These are phyloP conservation scores for Dysmachus trigonus DNA, from an alignment of 2,888 invertebrate genomes.

Conservation along the genomic window DNA sequence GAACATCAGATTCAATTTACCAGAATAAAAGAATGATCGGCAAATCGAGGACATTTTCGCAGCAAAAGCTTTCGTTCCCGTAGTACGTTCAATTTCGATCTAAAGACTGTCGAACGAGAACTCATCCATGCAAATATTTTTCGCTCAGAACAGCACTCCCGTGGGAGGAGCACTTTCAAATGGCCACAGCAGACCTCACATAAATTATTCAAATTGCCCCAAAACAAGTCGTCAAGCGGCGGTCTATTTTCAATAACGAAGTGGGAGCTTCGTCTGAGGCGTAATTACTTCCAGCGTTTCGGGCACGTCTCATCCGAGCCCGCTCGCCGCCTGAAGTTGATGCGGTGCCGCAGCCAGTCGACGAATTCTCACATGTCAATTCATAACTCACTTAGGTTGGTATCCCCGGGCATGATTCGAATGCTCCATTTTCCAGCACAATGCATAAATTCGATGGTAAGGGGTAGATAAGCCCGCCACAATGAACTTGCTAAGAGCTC, in stretches of 20 bases:
- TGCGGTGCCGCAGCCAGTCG: background rate
- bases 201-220: background rate
- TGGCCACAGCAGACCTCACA: background rate
- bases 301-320: constrained; percentile 41
- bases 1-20: constrained; percentile 49
- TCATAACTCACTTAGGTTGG: constrained; percentile 44
- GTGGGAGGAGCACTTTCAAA: background rate
- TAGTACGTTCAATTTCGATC: no score
- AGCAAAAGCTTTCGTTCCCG: background rate
- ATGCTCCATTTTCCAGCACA: constrained; percentile 49
- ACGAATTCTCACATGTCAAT: constrained; percentile 30
- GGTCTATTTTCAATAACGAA: background rate
- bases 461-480: constrained; percentile 49
- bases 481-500: constrained; percentile 48
- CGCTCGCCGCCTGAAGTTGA: background rate
- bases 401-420: constrained; percentile 20
- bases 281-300: constrained; percentile 48
- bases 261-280: constrained; percentile 36
- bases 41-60: background rate
- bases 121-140: background rate
- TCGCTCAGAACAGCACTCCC: background rate
- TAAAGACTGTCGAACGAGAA: background rate
- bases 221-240: background rate
- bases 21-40: constrained; percentile 43
- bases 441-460: constrained; percentile 47